Conservation (phyloP, 2,888 invertebrate genomes). For the Thymelicus acteon region DNA sequence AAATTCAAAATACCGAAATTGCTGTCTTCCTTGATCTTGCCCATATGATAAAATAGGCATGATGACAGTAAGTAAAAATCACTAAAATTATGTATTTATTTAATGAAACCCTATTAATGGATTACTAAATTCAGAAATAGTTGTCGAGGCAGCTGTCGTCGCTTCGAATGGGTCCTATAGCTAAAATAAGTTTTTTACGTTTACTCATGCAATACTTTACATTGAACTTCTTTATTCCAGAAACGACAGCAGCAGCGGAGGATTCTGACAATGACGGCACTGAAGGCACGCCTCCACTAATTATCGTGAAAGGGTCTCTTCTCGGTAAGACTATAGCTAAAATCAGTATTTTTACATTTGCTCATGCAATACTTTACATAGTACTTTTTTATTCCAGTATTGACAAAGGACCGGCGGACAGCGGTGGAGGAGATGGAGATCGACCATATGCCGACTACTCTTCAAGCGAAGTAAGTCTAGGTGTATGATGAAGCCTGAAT, state of each 20-base stretch:
- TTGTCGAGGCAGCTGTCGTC: no score
- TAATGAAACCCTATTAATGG: no score
- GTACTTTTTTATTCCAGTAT: constrained; percentile 2
- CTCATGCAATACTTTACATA: constrained; percentile 7
- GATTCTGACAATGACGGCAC: not conserved
- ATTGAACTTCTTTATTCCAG: not conserved
- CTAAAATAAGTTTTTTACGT: no score
- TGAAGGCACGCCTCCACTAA: not conserved
- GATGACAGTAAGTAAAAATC: no score
- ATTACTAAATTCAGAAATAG: no score
- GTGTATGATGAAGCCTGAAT: no score
- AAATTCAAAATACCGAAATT: no score
- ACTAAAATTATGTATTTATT: no score
- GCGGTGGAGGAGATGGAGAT: not conserved
- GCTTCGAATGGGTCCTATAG: no score
- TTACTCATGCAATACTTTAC: no score
- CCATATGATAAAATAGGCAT: no score
- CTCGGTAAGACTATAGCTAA: constrained; percentile 1
- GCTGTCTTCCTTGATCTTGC: no score
- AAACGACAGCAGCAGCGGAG: not conserved
- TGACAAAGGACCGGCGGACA: not conserved
- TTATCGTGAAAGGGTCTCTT: not conserved
- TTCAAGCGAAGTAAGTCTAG: not conserved
- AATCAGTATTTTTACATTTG: constrained; percentile 8
- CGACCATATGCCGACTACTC: not conserved